Base-by-base conservation (phyloP, 2,888 invertebrate species). In the Saturnia pavonia region DNA sequence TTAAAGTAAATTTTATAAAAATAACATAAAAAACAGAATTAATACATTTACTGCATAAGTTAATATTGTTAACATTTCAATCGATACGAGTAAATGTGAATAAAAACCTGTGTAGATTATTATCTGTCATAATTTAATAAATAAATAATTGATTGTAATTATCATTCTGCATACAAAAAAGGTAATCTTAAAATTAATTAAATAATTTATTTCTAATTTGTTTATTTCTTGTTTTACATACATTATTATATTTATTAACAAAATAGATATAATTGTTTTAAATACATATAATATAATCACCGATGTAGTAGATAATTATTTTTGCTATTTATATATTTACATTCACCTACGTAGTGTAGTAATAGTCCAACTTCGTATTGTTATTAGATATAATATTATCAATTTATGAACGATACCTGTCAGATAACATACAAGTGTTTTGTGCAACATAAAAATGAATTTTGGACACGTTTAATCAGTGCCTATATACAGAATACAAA, bases 351-450 rank as follows among this genome's bases (percentile, higher is more conserved):
- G n/a, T n/a, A 34, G 6, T 19, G 19, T 48, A 19, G 19, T 48
- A 48, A 48, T 48, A 48, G 19, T 8, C 19, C 48, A 48, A 7
- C 19, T 48, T 54, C n/a, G 2, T 48, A 16, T 48, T 19, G 11
- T 54, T 54, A 22, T 22, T 1, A 22, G 54, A 54, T 54, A 54
- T 54, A 9, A n/a, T 54, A 22, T 54, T 60, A 60, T 60, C 57
- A 60, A 60, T 60, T 14, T 27, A 27, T 60, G 19, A 9, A 57
- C 12, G 12, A 60, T 60, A 60, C 27, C 57, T 14, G 27, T 14
- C 25, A 60, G 68, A 67, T 65, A 68, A 73, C 68, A 54, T 74
- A 66, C 57, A 60, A 27, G 57, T 57, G 60, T 14, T 25, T 68
- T 25, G 70, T 73, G 25, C 60, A 67, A 48, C 22, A 43, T 69